Evolutionary conservation across 1,140 invertebrate species (phyloP).

Genomic region (Scaptomyza pallida): DNA sequence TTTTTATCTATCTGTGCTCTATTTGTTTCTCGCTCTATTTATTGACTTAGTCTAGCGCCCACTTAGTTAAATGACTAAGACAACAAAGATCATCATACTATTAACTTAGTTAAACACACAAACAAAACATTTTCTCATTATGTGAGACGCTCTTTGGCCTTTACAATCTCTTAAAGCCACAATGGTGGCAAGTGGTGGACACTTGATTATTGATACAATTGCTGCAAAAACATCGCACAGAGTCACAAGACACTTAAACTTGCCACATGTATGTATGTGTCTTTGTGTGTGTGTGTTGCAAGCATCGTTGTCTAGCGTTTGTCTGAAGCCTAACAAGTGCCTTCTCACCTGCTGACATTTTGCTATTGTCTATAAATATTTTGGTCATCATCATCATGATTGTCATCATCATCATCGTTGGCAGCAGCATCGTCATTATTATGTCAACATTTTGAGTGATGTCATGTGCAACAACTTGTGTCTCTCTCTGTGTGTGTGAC

Average conservation of each 20-base stretch:
- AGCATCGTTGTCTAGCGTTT: slow-evolving; percentile 36
- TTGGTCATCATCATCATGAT: slow-evolving; percentile 45
- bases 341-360: slow-evolving; percentile 57
- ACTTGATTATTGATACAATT: slow-evolving; percentile 35
- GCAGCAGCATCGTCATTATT: slow-evolving; percentile 33
- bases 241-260: slow-evolving; percentile 14
- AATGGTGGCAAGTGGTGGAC: slow-evolving; percentile 4
- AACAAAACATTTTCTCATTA: slow-evolving; percentile 10
- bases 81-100: neutral
- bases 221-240: slow-evolving; percentile 17
- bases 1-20: neutral
- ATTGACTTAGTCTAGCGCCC: slow-evolving; percentile 1
- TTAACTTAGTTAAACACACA: neutral
- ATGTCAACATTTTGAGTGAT: slow-evolving; percentile 67
- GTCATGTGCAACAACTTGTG: slow-evolving; percentile 45
- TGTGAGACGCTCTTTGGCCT: neutral
- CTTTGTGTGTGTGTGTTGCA: slow-evolving; percentile 42
- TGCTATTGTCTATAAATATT: slow-evolving; percentile 43
- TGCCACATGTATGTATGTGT: slow-evolving; percentile 27
- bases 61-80: slow-evolving; percentile 14
- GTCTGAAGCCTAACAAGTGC: slow-evolving; percentile 68
- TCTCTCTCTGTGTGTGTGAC: slow-evolving; percentile 18
- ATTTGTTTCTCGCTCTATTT: neutral
- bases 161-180: slow-evolving; percentile 5
- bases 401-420: slow-evolving; percentile 15